These are phyloP conservation scores for Phalacrocorax carbo DNA, from an alignment of 2,113 vertebrate species.

Conservation along the genomic window DNA sequence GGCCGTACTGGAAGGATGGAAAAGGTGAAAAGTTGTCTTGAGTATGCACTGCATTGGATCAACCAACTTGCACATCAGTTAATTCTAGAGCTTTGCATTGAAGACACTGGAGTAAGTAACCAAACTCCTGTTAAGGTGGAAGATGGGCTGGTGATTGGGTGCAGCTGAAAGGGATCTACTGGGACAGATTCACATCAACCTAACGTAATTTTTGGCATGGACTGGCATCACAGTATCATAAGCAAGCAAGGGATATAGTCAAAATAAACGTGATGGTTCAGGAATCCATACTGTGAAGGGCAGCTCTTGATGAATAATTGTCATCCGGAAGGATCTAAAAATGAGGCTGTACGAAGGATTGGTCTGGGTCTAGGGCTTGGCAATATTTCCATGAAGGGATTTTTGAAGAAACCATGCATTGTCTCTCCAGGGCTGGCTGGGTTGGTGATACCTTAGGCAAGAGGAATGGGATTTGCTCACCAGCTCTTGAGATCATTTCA, in stretches of 20 bases:
- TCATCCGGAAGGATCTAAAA: neutral
- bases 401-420: neutral
- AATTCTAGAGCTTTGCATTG: no score
- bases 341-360: neutral
- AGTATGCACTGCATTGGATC: neutral
- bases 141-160: neutral
- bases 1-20: neutral
- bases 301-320: neutral
- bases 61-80: neutral
- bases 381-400: neutral
- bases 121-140: neutral
- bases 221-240: neutral
- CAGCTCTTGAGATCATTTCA: neutral
- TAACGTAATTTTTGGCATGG: neutral
- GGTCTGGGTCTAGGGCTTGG: neutral
- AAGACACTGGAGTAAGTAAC: neutral
- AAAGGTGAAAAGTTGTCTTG: neutral
- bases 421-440: neutral
- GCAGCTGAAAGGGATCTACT: neutral
- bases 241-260: neutral
- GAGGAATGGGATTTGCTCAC: neutral
- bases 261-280: fast-evolving
- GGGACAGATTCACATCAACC: neutral
- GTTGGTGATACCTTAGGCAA: fast-evolving
- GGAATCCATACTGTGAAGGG: neutral